Evolutionary conservation across 2,113 vertebrate species (phyloP), one percentile per base, ranked within the genome.

Genomic region (Oenanthe oenanthe): DNA sequence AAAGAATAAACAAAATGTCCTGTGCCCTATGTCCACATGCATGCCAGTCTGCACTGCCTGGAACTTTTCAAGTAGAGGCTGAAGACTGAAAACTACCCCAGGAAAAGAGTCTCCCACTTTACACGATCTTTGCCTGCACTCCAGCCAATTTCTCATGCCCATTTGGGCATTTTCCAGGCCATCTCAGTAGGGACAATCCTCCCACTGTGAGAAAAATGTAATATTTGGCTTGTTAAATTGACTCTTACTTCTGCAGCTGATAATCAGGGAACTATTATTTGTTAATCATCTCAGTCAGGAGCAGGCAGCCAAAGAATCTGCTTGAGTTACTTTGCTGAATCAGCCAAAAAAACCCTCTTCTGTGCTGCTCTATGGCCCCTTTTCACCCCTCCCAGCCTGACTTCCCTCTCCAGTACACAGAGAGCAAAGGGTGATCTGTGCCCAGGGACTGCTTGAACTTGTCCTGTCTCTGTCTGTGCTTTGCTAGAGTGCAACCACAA

Each of bases 211-310:
- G 88, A 92, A 93, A 87, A 92, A 85, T 88, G 5, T 45, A 72
- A 4, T 85, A 78, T 76, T 94, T 94, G 81, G 19, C 61, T 94
- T 2, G 0, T 81, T 68, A 75, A 67, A 61, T 51, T 0, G 18
- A 57, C 28, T 74, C 36, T 85, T 43, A 2, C 17, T 94, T 81
- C 48, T 91, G 53, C 40, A 63, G 40, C 62, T 88, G 85, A 88
- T 95, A 92, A 68, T 72, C n/a, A 38, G 53, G 45, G 73, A 75
- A 57, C 48, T 60, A 43, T 89, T 94, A 93, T 89, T 94, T 89
- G 36, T 50, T 85, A 74, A 68, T 60, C 21, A 61, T 10, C 36
- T 36, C 12, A n/a, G 45, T 57, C 26, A 53, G 48, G 57, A 89
- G 25, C 3, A 1, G 62, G 70, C 74, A 93, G 90, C 66, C 85